Percentiles rank a stretch among this genome's conserved stretches.
These are phyloP conservation scores for human DNA, from an alignment of 2,113 vertebrate genomes.

Conservation along the genomic window GRCh38 chr2:66229001-66229500, in stretches of 20 bases:
- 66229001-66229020: not conserved
- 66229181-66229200: not conserved
- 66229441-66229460: not conserved
- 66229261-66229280: not conserved
- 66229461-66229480: not conserved
- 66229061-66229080: not conserved
- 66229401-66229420: not conserved
- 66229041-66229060: not conserved
- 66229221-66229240: not conserved
- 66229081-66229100: not conserved
- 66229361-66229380: not conserved
- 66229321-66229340: not conserved
- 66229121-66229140: not conserved
- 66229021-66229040: not conserved
- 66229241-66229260: not conserved
- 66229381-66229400: not conserved
- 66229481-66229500: not conserved
- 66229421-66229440: not conserved
- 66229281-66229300: not conserved
- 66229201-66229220: not conserved
- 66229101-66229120: not conserved
- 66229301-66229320: not conserved
- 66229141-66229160: not conserved
- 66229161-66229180: not conserved
- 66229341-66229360: not conserved